Evolutionary conservation across 2,888 invertebrate species (phyloP).

Genomic region (Philereme vetulata): DNA sequence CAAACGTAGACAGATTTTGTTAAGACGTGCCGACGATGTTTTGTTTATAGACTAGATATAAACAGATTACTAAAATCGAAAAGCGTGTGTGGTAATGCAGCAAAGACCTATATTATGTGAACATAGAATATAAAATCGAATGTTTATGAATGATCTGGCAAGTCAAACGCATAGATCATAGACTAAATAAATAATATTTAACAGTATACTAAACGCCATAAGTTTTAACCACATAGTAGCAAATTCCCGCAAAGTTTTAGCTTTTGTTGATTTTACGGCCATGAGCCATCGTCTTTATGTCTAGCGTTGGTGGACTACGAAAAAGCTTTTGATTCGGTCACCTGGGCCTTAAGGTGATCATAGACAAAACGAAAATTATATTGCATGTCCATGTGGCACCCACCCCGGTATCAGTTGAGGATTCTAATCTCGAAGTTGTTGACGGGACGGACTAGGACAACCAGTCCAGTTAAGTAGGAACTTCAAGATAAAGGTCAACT

Average conservation of each 20-base stretch:
- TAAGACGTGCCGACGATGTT: constrained; percentile 16
- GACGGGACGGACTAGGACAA: too few relatives aligned
- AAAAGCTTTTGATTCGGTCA: too few relatives aligned
- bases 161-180: constrained; percentile 4
- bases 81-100: neutral
- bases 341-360: too few relatives aligned
- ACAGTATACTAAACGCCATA: neutral
- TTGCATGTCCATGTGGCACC: too few relatives aligned
- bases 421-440: too few relatives aligned
- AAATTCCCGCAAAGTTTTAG: constrained; percentile 1
- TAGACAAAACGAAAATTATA: too few relatives aligned
- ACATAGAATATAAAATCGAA: neutral
- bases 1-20: constrained; percentile 8
- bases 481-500: too few relatives aligned
- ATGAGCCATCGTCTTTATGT: neutral
- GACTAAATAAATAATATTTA: constrained; percentile 10
- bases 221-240: neutral
- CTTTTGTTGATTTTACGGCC: constrained; percentile 7
- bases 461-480: too few relatives aligned
- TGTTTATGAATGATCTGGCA: neutral
- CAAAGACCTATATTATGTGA: neutral
- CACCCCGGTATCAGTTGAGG: too few relatives aligned
- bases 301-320: too few relatives aligned
- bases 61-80: constrained; percentile 3
- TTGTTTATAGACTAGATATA: constrained; percentile 27